Base-by-base conservation (phyloP, 1,140 invertebrate species). In the Atta texana region DNA sequence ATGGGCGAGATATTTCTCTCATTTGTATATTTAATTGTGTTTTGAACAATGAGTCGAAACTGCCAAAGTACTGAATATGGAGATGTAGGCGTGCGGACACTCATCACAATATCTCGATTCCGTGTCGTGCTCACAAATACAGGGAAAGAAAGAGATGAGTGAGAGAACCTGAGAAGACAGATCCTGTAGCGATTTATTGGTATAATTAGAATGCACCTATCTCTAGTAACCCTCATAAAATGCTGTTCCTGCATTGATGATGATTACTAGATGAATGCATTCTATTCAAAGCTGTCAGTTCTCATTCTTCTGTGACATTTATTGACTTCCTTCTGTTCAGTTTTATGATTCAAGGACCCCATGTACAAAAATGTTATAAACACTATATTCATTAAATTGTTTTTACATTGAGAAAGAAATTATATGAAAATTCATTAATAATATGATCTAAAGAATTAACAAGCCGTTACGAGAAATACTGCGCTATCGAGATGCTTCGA, bases 191-290 rank as follows among this genome's bases (percentile, higher is more conserved):
- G 94, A 95, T 95, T 95, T 95, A 95, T 95, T 93, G 93, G 90
- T 86, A 93, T 93, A 95, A 95, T 95, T 95, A 94, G 93, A 94
- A 94, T 94, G 93, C 94, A 94, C 93, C 93, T 95, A 92, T 75
- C 92, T 69, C 92, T 49, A 5, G 92, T 93, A 93, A 94, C 93
- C 93, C 93, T 95, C 94, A 93, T 94, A 94, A 95, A 94, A 94
- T 90, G 92, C 92, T 92, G 92, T 92, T 91, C 92, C 66, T 61
- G 55, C 49, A 93, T 88, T 91, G 92, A 93, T 94, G 92, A 28
- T 88, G 87, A 82, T 31, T 76, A 34, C 85, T 66, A 78, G 69
- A 85, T 84, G 57, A 44, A 39, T 75, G 49, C 34, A 63, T 69
- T 57, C 51, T 44, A 44, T 59, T 63, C 72, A 18, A 64, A 88